Evolutionary conservation across 1,140 invertebrate genomes (phyloP).

Genomic region (Drosophila funebris): DNA sequence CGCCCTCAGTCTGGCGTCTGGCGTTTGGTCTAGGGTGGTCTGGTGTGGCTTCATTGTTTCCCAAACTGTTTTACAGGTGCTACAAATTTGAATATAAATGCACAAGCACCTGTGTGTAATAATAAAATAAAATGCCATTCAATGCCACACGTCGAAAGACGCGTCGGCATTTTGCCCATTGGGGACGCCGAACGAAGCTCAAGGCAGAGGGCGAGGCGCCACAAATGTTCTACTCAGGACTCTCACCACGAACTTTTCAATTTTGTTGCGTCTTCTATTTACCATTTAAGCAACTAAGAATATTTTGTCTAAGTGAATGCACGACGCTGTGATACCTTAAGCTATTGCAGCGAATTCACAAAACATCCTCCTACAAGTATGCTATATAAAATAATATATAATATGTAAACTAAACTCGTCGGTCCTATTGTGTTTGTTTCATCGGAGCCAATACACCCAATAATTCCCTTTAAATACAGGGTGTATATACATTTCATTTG

Average conservation of each 20-base stretch:
- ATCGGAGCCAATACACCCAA: neutral
- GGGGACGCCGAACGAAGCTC: constrained; percentile 1
- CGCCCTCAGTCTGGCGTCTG: constrained; percentile 36
- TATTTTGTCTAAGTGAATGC: neutral
- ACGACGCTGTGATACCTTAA: neutral
- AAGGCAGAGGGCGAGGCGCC: neutral
- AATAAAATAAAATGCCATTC: constrained; percentile 75
- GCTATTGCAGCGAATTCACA: neutral
- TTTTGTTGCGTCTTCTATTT: constrained; percentile 54
- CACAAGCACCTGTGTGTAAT: constrained; percentile 71
- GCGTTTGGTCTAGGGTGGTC: neutral
- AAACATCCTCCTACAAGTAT: neutral
- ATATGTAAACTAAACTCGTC: neutral
- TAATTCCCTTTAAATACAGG: neutral
- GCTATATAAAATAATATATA: neutral
- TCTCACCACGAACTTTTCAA: constrained; percentile 55
- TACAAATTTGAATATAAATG: constrained; percentile 81
- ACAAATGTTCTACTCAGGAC: constrained; percentile 39
- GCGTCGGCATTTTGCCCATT: constrained; percentile 55
- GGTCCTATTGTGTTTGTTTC: neutral
- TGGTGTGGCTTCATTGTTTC: constrained; percentile 69
- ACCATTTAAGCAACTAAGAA: constrained; percentile 48
- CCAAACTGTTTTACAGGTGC: constrained; percentile 76
- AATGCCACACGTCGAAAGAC: constrained; percentile 54
- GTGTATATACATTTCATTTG: constrained; percentile 42